Percentiles rank a stretch among this genome's conserved stretches.
phyloP scores from a whole-genome alignment of 2,888 invertebrate species.

The Leptothorax acervorum region DNA sequence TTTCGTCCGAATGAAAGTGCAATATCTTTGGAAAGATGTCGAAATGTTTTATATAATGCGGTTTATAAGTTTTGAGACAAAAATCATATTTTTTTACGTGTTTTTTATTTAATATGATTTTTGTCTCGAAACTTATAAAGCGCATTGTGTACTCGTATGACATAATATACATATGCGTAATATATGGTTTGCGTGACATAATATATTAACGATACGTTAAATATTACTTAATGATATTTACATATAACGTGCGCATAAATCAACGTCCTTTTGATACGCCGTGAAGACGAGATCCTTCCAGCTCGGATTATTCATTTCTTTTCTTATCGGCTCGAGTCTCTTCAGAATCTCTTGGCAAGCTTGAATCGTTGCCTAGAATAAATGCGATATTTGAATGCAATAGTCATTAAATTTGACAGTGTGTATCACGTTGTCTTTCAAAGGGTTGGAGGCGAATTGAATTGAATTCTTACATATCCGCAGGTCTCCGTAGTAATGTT shows the following conservation, averaged over 20 bases:
- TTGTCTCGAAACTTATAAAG: too few relatives aligned
- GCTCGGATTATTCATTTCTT: conserved; percentile 86
- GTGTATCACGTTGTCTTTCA: background rate
- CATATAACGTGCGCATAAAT: conserved; percentile 89
- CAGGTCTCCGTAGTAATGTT: conserved; percentile 91
- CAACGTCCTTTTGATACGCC: conserved; percentile 87
- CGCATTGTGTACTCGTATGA: conserved; percentile 71
- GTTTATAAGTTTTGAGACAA: too few relatives aligned
- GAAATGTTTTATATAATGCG: too few relatives aligned
- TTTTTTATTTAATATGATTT: too few relatives aligned
- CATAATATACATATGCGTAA: too few relatives aligned
- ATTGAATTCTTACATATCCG: conserved; percentile 80
- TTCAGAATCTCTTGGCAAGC: conserved; percentile 89
- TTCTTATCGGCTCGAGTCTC: conserved; percentile 88
- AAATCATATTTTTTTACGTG: too few relatives aligned
- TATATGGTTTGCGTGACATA: background rate
- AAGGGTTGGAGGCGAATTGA: background rate
- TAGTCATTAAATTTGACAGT: background rate
- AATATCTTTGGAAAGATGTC: too few relatives aligned
- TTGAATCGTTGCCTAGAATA: conserved; percentile 87
- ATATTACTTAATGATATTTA: conserved; percentile 74
- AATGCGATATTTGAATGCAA: background rate
- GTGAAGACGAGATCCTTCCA: conserved; percentile 88
- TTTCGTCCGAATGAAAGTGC: too few relatives aligned
- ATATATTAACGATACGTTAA: background rate